Percentiles rank a stretch among this genome's conserved stretches.
These are phyloP conservation scores for Globodera ellingtonae DNA, from an alignment of 1,140 invertebrate species.

Conservation along the genomic window DNA sequence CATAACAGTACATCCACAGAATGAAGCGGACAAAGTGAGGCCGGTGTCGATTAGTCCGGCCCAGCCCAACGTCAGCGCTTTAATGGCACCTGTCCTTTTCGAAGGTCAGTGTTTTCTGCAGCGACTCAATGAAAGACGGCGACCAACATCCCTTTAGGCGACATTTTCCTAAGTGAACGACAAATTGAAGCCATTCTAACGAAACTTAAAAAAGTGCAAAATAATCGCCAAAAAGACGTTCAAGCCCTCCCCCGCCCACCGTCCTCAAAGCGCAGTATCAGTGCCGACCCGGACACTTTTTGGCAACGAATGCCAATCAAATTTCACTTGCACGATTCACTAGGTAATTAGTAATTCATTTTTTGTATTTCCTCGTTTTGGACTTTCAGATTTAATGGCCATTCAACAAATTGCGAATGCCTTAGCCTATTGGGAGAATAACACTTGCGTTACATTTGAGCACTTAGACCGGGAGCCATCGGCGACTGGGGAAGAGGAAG, in stretches of 20 bases:
- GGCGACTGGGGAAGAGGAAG: slow-evolving; percentile 45
- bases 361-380: slow-evolving; percentile 26
- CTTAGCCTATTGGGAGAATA: slow-evolving; percentile 59
- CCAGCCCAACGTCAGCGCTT: slow-evolving; percentile 32
- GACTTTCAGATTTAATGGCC: slow-evolving; percentile 51
- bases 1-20: slow-evolving; percentile 14
- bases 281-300: slow-evolving; percentile 54
- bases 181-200: slow-evolving; percentile 56
- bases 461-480: slow-evolving; percentile 47
- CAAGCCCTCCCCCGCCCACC: not conserved
- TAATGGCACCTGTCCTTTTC: slow-evolving; percentile 49
- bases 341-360: slow-evolving; percentile 36
- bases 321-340: slow-evolving; percentile 60
- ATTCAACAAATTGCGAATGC: slow-evolving; percentile 61
- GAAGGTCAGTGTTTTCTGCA: slow-evolving; percentile 39
- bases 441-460: slow-evolving; percentile 58
- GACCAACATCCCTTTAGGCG: slow-evolving; percentile 47
- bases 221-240: not conserved
- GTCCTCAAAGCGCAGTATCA: slow-evolving; percentile 40
- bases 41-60: slow-evolving; percentile 30
- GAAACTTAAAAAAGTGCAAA: slow-evolving; percentile 36
- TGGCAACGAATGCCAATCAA: slow-evolving; percentile 56
- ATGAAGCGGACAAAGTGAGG: slow-evolving; percentile 36
- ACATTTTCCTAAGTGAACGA: slow-evolving; percentile 55
- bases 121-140: not conserved